phyloP scores from a whole-genome alignment of 2,888 invertebrate species.

The Cylloceria caligata region DNA sequence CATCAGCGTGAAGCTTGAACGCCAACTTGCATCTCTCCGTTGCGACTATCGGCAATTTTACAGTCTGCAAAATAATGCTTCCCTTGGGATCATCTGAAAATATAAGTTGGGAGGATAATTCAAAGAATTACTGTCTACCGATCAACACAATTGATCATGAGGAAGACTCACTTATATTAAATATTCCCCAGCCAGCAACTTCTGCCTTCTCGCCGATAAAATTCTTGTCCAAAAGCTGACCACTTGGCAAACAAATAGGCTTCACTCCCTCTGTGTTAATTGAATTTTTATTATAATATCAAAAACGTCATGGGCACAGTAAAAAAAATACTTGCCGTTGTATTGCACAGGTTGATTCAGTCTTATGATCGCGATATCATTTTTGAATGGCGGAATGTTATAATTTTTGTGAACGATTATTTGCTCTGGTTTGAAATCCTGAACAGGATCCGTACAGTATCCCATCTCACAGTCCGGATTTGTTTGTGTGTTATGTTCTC shows the following conservation, averaged over 20 bases:
- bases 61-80: constrained; percentile 83
- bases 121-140: not conserved
- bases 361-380: constrained; percentile 83
- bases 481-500: constrained; percentile 80
- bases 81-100: constrained; percentile 71
- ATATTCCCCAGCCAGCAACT: constrained; percentile 87
- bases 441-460: constrained; percentile 79
- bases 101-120: not conserved
- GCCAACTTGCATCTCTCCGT: constrained; percentile 76
- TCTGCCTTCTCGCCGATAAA: constrained; percentile 84
- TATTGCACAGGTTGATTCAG: constrained; percentile 76
- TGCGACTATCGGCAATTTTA: constrained; percentile 84
- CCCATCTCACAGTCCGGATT: constrained; percentile 78
- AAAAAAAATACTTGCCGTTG: constrained; percentile 76
- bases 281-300: constrained; percentile 1
- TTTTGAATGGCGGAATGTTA: constrained; percentile 74
- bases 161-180: constrained; percentile 78
- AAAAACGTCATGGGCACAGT: constrained; percentile 1
- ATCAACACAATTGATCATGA: not conserved
- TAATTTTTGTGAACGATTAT: constrained; percentile 79
- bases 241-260: constrained; percentile 87
- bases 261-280: constrained; percentile 79
- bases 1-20: constrained; percentile 69
- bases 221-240: constrained; percentile 81
- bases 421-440: constrained; percentile 77